Percentiles rank a stretch among this genome's conserved stretches.
These are phyloP conservation scores for Ctenodactylus gundi DNA, from an alignment of 2,113 vertebrate species.

Conservation along the genomic window DNA sequence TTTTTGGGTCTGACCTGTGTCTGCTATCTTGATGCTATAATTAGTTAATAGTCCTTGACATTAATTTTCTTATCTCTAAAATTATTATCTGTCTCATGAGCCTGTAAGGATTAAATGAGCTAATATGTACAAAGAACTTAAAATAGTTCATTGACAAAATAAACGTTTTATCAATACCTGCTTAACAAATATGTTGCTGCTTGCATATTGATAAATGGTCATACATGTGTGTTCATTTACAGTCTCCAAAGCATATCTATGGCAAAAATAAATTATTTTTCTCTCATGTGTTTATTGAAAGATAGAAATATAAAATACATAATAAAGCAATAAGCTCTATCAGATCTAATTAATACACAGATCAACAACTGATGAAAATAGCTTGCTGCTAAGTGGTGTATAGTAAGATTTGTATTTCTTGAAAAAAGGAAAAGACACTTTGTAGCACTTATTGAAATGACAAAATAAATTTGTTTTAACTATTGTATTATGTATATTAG, in stretches of 20 bases:
- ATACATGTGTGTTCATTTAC: neutral
- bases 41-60: neutral
- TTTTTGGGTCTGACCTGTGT: neutral
- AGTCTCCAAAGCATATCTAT: neutral
- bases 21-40: neutral
- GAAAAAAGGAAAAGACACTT: too few relatives aligned
- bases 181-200: neutral
- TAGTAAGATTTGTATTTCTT: neutral
- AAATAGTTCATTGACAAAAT: neutral
- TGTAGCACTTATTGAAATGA: neutral
- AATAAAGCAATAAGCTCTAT: neutral
- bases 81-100: neutral
- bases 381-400: neutral
- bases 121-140: neutral
- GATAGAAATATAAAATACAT: neutral
- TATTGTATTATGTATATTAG: neutral
- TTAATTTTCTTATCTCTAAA: neutral
- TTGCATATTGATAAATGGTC: too few relatives aligned
- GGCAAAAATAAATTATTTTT: neutral
- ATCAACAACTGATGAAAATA: neutral
- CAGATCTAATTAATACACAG: neutral
- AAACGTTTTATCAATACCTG: neutral
- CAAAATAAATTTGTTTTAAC: neutral
- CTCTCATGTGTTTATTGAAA: neutral
- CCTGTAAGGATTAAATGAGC: neutral